phyloP scores from a whole-genome alignment of 1,140 invertebrate species.

The Polypedilum vanderplanki region DNA sequence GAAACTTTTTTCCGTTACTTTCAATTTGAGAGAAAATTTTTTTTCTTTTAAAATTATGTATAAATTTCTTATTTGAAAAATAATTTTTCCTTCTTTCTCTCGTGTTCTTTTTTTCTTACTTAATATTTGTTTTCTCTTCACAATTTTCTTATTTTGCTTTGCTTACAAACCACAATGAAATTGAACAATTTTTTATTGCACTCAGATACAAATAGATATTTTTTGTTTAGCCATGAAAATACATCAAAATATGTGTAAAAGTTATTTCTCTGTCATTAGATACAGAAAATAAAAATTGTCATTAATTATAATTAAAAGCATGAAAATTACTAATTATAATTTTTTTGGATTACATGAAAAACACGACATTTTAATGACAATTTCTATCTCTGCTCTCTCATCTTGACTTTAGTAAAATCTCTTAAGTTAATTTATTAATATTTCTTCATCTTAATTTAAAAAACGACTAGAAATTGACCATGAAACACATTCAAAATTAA shows the following conservation, averaged over 20 bases:
- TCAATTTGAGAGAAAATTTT: background rate
- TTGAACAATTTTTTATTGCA: slow-evolving; percentile 22
- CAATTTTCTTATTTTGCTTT: background rate
- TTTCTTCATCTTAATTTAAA: slow-evolving; percentile 13
- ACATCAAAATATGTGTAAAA: background rate
- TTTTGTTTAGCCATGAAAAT: slow-evolving; percentile 9
- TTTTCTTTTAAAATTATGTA: background rate
- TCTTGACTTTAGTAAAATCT: background rate
- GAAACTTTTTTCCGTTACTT: background rate
- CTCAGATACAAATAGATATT: background rate
- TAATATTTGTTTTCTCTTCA: background rate
- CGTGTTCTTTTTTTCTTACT: background rate
- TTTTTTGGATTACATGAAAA: background rate
- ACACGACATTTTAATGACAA: no score
- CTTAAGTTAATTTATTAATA: background rate
- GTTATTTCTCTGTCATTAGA: background rate
- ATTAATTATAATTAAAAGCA: slow-evolving; percentile 7
- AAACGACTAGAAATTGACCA: slow-evolving; percentile 8
- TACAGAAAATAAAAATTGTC: background rate
- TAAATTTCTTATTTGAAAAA: background rate
- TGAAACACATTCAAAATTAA: slow-evolving; percentile 12
- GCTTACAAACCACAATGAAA: background rate
- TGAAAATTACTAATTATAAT: slow-evolving; percentile 30
- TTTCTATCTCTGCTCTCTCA: background rate
- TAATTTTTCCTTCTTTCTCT: background rate